Evolutionary conservation across 2,113 vertebrate genomes (phyloP).

Genomic region (Ammospiza caudacuta): DNA sequence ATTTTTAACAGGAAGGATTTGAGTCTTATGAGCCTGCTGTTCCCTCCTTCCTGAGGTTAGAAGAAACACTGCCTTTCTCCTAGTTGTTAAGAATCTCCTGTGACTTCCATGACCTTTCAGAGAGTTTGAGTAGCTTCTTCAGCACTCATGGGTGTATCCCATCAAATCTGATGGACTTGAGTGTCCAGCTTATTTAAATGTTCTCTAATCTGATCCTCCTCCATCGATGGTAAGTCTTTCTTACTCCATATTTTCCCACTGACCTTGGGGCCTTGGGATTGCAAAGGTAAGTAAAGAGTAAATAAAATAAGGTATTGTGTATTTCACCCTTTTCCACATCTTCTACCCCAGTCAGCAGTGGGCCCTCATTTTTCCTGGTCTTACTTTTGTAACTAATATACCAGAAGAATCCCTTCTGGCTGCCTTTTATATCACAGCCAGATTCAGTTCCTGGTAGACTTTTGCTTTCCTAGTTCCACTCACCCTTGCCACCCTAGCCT

Average conservation of each 20-base stretch:
- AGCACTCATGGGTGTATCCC: not conserved
- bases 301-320: not conserved
- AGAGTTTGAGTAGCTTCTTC: not conserved
- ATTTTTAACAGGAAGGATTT: not conserved
- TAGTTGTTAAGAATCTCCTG: not conserved
- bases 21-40: not conserved
- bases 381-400: not conserved
- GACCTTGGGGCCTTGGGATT: not conserved
- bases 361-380: not conserved
- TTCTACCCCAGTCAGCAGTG: not conserved
- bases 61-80: not conserved
- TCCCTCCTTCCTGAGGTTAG: not conserved
- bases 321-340: not conserved
- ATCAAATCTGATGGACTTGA: not conserved
- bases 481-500: not conserved
- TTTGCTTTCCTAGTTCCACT: not conserved
- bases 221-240: fast-evolving
- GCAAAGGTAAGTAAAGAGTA: not conserved
- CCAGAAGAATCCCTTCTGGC: not conserved
- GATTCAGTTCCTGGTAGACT: not conserved
- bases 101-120: not conserved
- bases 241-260: not conserved
- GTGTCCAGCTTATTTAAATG: not conserved
- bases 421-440: not conserved
- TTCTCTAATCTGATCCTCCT: not conserved